phyloP scores from a whole-genome alignment of 2,113 vertebrate genomes.

The Saccopteryx leptura region DNA sequence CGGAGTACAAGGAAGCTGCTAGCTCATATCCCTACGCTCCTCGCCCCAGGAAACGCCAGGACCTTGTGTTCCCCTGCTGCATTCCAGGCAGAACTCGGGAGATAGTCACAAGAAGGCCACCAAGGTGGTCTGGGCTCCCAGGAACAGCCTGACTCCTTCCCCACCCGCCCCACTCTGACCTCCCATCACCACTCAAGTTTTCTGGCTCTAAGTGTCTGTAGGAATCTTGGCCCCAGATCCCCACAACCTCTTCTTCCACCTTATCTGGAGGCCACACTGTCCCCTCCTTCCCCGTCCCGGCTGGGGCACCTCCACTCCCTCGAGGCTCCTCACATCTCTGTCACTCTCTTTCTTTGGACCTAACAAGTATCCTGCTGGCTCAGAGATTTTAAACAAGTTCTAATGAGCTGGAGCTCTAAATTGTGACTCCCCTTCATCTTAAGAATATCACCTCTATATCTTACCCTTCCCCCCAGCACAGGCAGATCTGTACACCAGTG shows the following conservation, averaged over 20 bases:
- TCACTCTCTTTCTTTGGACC: neutral
- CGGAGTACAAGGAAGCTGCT: neutral
- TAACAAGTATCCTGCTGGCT: neutral
- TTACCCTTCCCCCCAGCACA: neutral
- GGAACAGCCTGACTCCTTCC: constrained; percentile 6
- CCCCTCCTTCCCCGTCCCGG: neutral
- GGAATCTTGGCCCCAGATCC: constrained; percentile 46
- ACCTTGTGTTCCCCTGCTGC: constrained; percentile 57
- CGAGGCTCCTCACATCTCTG: neutral
- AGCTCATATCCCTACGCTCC: constrained; percentile 26
- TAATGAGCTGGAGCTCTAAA: neutral
- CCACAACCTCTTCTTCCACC: neutral
- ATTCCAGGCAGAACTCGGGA: constrained; percentile 53
- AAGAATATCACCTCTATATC: neutral
- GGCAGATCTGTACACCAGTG: neutral
- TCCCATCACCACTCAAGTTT: neutral
- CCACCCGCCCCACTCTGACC: neutral
- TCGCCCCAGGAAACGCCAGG: neutral
- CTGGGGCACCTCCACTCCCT: neutral
- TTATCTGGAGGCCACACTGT: constrained; percentile 15
- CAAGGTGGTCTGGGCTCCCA: constrained; percentile 58
- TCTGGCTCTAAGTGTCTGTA: neutral
- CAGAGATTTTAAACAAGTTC: constrained; percentile 34
- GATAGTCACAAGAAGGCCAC: constrained; percentile 47
- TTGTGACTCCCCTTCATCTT: neutral